Conservation (phyloP, 1,140 invertebrate species). For the Euborellia annulipes region DNA sequence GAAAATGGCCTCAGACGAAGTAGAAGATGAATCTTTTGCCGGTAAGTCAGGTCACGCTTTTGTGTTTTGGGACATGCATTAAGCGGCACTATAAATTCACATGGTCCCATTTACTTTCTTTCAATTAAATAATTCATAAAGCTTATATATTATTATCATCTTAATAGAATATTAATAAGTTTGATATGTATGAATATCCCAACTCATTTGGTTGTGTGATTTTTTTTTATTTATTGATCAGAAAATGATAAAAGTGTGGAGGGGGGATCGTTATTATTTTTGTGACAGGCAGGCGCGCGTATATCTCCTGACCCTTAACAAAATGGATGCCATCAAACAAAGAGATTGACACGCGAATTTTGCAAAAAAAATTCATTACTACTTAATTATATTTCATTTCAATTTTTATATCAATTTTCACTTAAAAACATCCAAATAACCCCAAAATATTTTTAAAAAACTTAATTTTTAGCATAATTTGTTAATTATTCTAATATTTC, state of each 20-base stretch:
- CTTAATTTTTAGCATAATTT: no score
- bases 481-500: no score
- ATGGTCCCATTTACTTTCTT: neutral
- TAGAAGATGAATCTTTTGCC: slow-evolving; percentile 58
- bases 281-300: slow-evolving; percentile 31
- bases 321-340: slow-evolving; percentile 53
- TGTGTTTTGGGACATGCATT: slow-evolving; percentile 7
- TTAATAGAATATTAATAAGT: no score
- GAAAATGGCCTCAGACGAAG: slow-evolving; percentile 59
- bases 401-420: neutral
- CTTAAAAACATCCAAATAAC: neutral
- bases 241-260: slow-evolving; percentile 20
- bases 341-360: slow-evolving; percentile 8
- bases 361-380: neutral
- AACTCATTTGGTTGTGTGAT: neutral
- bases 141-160: no score
- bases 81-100: neutral
- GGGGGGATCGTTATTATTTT: slow-evolving; percentile 30
- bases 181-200: no score
- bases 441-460: no score
- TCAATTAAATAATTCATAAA: neutral
- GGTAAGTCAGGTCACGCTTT: slow-evolving; percentile 36
- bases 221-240: slow-evolving; percentile 14
- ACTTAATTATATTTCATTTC: no score
- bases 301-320: slow-evolving; percentile 35